Conservation (phyloP, 64 coral and sea anemone species). For the Exaiptasia diaphana region DNA sequence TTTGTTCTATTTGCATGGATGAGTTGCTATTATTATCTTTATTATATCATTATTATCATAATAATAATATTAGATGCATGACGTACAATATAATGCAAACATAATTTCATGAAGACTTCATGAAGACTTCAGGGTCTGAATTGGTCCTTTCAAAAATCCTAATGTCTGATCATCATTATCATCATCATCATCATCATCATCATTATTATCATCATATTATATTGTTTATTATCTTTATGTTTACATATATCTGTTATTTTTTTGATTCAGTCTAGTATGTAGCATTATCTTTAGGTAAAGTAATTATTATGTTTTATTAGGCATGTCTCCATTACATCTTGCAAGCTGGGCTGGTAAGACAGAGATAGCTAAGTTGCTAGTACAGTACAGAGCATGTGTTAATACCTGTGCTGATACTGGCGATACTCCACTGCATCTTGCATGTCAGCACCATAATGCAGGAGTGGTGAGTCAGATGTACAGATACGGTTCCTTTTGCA, state of each 20-base stretch:
- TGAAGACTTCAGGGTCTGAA: no score
- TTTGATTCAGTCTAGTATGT: no score
- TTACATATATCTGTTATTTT: no score
- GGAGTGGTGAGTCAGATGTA: conserved; percentile 73
- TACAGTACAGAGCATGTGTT: conserved; percentile 73
- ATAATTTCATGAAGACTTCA: no score
- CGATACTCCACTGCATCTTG: conserved; percentile 88
- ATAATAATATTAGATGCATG: no score
- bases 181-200: not conserved
- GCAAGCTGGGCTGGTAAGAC: conserved; percentile 93
- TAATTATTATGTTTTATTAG: not conserved
- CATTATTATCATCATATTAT: not conserved
- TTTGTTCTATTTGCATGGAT: no score
- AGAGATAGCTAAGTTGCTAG: conserved; percentile 67
- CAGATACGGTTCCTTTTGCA: not conserved
- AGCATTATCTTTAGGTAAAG: no score
- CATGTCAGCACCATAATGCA: conserved; percentile 89
- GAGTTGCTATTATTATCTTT: no score
- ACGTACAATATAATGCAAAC: no score
- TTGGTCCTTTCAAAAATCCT: no score
- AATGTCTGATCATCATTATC: not conserved
- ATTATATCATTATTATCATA: no score
- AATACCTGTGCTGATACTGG: conserved; percentile 70
- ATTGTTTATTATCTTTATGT: not conserved
- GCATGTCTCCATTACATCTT: conserved; percentile 94